A percentile compares a stretch with the other conserved stretches of the same genome.
These are phyloP conservation scores for Pheosia gnoma DNA, from an alignment of 2,888 invertebrate species.

Conservation along the genomic window DNA sequence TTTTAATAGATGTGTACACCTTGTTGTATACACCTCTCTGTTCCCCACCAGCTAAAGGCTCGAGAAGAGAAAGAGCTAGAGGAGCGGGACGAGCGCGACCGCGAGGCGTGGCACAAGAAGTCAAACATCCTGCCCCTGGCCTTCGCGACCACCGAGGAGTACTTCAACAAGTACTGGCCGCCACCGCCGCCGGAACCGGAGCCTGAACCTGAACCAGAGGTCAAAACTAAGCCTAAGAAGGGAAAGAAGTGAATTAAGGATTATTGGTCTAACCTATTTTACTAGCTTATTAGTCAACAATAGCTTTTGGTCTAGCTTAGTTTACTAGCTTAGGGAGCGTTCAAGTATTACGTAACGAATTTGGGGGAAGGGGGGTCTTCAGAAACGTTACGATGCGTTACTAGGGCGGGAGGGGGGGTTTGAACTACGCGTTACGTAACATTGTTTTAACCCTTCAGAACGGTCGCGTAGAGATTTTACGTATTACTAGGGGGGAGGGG, in stretches of 20 bases:
- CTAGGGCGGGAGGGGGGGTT: too few relatives aligned
- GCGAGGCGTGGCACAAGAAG: slow-evolving; percentile 59
- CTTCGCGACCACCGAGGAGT: slow-evolving; percentile 55
- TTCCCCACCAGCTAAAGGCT: slow-evolving; percentile 49
- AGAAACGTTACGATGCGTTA: too few relatives aligned
- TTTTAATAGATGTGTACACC: too few relatives aligned
- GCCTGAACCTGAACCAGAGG: slow-evolving; percentile 43
- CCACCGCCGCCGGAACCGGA: slow-evolving; percentile 58
- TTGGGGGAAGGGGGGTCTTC: too few relatives aligned
- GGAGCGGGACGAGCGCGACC: slow-evolving; percentile 52
- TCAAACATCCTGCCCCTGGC: slow-evolving; percentile 62
- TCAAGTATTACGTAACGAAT: too few relatives aligned
- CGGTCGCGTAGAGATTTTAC: too few relatives aligned
- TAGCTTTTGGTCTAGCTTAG: too few relatives aligned
- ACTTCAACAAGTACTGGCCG: slow-evolving; percentile 73
- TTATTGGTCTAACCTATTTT: not conserved
- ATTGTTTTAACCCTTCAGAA: too few relatives aligned
- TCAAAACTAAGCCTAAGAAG: slow-evolving; percentile 43
- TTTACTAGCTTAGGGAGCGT: too few relatives aligned
- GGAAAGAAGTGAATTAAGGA: slow-evolving; percentile 23
- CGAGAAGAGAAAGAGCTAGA: slow-evolving; percentile 52
- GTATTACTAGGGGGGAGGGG: too few relatives aligned
- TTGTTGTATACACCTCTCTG: not conserved
- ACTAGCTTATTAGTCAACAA: too few relatives aligned
- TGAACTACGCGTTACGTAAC: too few relatives aligned